Percentiles rank a stretch among this genome's conserved stretches.
Conservation (phyloP, 2,888 invertebrate genomes). For the Hyles lineata region DNA sequence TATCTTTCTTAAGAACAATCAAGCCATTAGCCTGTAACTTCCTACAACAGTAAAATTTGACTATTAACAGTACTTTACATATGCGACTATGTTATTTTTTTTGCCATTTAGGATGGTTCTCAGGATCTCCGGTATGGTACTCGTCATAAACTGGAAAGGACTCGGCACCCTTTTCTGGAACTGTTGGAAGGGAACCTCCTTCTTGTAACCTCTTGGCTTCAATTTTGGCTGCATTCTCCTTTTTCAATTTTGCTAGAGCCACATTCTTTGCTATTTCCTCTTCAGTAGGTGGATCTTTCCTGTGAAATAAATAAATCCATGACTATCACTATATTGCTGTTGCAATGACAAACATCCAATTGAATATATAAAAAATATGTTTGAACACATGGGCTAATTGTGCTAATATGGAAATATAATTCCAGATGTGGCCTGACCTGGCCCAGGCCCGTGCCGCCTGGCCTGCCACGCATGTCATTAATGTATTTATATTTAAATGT, state of each 20-base stretch:
- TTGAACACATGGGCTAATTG: too few relatives aligned
- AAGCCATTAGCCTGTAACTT: too few relatives aligned
- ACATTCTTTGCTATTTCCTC: slow-evolving; percentile 90
- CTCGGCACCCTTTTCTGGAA: slow-evolving; percentile 59
- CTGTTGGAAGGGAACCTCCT: slow-evolving; percentile 64
- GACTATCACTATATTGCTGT: not conserved
- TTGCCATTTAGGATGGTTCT: slow-evolving; percentile 44
- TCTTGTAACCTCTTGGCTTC: slow-evolving; percentile 85
- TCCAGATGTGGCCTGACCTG: too few relatives aligned
- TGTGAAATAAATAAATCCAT: slow-evolving; percentile 48
- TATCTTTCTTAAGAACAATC: too few relatives aligned
- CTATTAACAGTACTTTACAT: too few relatives aligned
- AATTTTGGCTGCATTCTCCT: slow-evolving; percentile 89
- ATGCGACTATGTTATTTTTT: slow-evolving; percentile 30
- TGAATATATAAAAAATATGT: too few relatives aligned
- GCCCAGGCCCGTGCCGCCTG: too few relatives aligned
- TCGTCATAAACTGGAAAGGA: slow-evolving; percentile 86
- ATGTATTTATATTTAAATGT: not conserved
- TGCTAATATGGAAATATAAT: too few relatives aligned
- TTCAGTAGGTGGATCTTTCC: slow-evolving; percentile 87
- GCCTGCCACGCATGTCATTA: too few relatives aligned
- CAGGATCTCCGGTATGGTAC: slow-evolving; percentile 80
- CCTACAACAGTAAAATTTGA: too few relatives aligned
- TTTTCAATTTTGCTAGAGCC: slow-evolving; percentile 89
- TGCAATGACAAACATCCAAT: too few relatives aligned